Conservation (phyloP, 1,140 invertebrate species). For the Pristionchus pacificus region DNA sequence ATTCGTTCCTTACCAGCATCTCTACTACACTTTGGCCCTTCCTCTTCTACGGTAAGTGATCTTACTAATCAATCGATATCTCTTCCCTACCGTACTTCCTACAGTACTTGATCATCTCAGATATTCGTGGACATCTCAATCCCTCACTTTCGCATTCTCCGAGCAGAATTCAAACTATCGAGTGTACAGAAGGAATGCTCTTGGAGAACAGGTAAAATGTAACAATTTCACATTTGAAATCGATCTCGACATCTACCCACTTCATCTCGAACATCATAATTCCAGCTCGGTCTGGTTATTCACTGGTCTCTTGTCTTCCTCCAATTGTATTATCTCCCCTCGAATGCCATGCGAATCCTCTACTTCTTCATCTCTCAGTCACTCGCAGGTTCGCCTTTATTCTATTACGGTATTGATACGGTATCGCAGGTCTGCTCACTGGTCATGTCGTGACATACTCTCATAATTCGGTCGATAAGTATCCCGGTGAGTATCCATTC, state of each 20-base stretch:
- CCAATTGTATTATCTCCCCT: constrained; percentile 49
- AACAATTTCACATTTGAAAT: neutral
- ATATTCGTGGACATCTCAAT: constrained; percentile 48
- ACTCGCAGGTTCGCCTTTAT: neutral
- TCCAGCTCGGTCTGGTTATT: constrained; percentile 34
- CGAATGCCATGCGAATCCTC: constrained; percentile 35
- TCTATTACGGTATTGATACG: neutral
- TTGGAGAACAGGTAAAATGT: constrained; percentile 37
- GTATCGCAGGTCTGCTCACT: constrained; percentile 48
- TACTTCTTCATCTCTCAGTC: constrained; percentile 51
- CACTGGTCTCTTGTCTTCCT: constrained; percentile 56
- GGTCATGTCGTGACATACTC: constrained; percentile 53
- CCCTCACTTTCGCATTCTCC: constrained; percentile 43
- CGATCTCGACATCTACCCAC: neutral
- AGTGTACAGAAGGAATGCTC: constrained; percentile 43
- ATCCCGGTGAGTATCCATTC: constrained; percentile 35
- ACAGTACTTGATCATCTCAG: neutral
- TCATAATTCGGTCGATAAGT: constrained; percentile 56
- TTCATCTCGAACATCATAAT: neutral
- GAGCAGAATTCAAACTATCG: constrained; percentile 38
- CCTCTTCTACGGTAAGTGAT: constrained; percentile 47
- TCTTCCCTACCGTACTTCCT: too few species aligned
- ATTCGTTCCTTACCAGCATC: constrained; percentile 55
- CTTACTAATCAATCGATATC: too few species aligned
- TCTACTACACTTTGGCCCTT: constrained; percentile 53